Evolutionary conservation across 2,797 vertebrate genomes (phyloP), one percentile per base, ranked within the genome.

Genomic region (Megalops cyprinoides): DNA sequence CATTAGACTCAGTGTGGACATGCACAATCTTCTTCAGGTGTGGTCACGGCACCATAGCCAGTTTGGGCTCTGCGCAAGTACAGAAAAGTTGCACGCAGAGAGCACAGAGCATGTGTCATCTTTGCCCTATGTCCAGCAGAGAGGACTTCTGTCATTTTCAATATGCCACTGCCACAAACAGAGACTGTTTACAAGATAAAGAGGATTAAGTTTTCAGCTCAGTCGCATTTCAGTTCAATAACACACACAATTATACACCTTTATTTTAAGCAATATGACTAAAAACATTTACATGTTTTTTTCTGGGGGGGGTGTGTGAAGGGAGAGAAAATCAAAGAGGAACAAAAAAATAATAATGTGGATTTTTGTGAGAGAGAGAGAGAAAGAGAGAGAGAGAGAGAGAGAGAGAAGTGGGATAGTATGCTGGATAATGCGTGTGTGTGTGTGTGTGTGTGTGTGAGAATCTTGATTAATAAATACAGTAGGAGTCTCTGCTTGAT

Each of bases 81-180:
- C 4, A 34, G 67, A 78, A 79, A 62, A 9, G 69, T 28, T 37
- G 60, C 73, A 81, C 80, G 46, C 77, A 58, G 55, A 46, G 69
- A 18, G 67, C 46, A 25, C 65, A 62, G 46, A 56, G 79, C 49
- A 31, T 49, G 74, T 31, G 60, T 55, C 80, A 81, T 83, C 60
- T 73, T 76, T 84, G 37, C 28, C 77, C 44, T 53, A 79, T 37
- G 6, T 83, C 75, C 82, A 62, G 58, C 77, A 73, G 81, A 78
- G 78, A 79, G 60, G 51, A 53, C 73, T 77, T 77, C 83, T 84
- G 80, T 56, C 75, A 71, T 71, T 73, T 76, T 49, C 79, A 76
- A 80, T 77, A 39, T 18, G 39, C 28, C 25, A 56, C 42, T 82
- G 28, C 74, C 77, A 49, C 79, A 28, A 84, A 81, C 82, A 74